Percentiles rank a stretch among this genome's conserved stretches.
These are phyloP conservation scores for Oryzaephilus surinamensis DNA, from an alignment of 1,140 invertebrate genomes.

Conservation along the genomic window DNA sequence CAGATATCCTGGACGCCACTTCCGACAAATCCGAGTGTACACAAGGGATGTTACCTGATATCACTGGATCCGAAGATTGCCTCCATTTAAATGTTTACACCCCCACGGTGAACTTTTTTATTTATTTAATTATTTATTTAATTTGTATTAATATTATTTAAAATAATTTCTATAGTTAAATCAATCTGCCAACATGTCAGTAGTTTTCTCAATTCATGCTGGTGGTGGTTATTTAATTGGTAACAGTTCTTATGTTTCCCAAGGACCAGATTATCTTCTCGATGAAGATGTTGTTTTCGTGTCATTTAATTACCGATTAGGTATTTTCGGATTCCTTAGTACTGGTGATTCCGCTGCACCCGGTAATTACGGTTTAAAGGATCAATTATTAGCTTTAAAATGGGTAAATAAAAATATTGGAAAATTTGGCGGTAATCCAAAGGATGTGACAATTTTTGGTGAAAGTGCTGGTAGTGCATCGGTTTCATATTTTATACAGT, in stretches of 20 bases:
- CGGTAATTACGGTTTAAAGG: slow-evolving; percentile 38
- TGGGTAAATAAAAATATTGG: slow-evolving; percentile 37
- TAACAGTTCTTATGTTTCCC: slow-evolving; percentile 33
- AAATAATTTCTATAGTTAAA: no score
- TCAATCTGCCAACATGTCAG: no score
- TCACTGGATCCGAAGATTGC: slow-evolving; percentile 38
- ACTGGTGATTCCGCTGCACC: slow-evolving; percentile 17
- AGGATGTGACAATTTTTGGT: slow-evolving; percentile 26
- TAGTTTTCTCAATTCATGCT: no score
- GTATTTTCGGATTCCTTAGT: slow-evolving; percentile 38
- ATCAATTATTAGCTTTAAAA: slow-evolving; percentile 39
- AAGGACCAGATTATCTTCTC: slow-evolving; percentile 51
- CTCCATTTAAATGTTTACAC: slow-evolving; percentile 38
- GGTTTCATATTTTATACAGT: slow-evolving; percentile 14
- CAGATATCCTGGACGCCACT: slow-evolving; percentile 16
- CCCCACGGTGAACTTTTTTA: slow-evolving; percentile 24
- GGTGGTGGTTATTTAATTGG: slow-evolving; percentile 48
- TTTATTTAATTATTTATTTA: no score
- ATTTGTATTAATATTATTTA: no score
- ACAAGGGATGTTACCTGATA: slow-evolving; percentile 23
- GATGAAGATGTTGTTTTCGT: slow-evolving; percentile 53
- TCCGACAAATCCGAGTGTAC: slow-evolving; percentile 33
- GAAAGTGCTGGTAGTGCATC: slow-evolving; percentile 27
- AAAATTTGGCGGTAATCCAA: slow-evolving; percentile 34
- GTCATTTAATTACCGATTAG: slow-evolving; percentile 59